phyloP scores from a whole-genome alignment of 2,888 invertebrate genomes.

The Drosophila demipolita region DNA sequence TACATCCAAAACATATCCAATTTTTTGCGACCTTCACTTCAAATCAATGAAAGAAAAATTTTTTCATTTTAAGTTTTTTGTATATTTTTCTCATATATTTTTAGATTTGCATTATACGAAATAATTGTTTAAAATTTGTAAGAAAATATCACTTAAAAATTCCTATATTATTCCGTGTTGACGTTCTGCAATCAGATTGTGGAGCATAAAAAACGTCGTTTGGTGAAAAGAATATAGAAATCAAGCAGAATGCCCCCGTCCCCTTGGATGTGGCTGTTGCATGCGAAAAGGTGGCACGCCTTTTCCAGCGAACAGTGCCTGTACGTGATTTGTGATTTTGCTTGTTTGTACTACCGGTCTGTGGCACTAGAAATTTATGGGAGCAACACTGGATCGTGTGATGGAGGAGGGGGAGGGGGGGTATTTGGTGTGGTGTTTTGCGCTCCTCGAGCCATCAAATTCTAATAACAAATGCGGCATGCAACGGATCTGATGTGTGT shows the following conservation, averaged over 20 bases:
- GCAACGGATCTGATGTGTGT: slow-evolving; percentile 64
- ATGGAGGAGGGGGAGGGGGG: too few relatives aligned
- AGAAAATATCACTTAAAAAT: not conserved
- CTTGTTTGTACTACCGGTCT: slow-evolving; percentile 56
- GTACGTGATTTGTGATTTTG: slow-evolving; percentile 75
- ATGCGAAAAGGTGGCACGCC: slow-evolving; percentile 28
- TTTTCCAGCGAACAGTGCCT: slow-evolving; percentile 18
- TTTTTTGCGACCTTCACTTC: not conserved
- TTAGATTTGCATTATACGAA: too few relatives aligned
- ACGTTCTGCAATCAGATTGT: not conserved
- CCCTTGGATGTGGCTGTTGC: slow-evolving; percentile 6
- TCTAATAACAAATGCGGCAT: slow-evolving; percentile 75
- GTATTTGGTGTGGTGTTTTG: not conserved
- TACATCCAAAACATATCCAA: not conserved
- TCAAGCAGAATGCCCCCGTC: not conserved
- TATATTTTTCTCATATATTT: not conserved
- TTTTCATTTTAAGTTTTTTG: not conserved
- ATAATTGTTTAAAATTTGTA: not conserved
- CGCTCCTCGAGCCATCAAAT: slow-evolving; percentile 48
- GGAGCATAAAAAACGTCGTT: not conserved
- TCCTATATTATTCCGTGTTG: not conserved
- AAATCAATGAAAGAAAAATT: not conserved
- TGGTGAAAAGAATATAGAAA: not conserved
- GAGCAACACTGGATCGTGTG: slow-evolving; percentile 16
- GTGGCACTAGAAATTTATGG: slow-evolving; percentile 1